Evolutionary conservation across 2,888 invertebrate species (phyloP).

Genomic region (Geotrupes spiniger): DNA sequence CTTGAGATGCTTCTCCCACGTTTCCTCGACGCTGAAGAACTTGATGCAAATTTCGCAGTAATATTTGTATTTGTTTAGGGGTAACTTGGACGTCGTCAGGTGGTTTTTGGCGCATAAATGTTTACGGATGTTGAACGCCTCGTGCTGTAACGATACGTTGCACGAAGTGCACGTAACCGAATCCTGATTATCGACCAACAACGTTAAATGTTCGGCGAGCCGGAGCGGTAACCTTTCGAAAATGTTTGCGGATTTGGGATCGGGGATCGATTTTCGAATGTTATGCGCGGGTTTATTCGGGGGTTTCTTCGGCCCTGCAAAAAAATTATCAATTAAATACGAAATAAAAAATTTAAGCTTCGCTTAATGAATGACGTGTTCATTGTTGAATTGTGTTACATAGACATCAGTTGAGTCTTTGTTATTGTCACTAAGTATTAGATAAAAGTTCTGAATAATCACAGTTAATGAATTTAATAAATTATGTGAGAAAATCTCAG

Average conservation of each 20-base stretch:
- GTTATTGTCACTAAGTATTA: too few relatives aligned
- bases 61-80: constrained; percentile 22
- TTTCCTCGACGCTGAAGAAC: constrained; percentile 26
- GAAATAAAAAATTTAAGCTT: neutral
- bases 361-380: too few relatives aligned
- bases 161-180: constrained; percentile 16
- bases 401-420: too few relatives aligned
- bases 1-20: constrained; percentile 35
- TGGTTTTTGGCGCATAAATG: constrained; percentile 19
- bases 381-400: too few relatives aligned
- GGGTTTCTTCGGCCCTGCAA: too few relatives aligned
- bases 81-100: neutral
- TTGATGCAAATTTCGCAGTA: constrained; percentile 41
- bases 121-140: neutral
- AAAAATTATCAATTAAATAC: neutral
- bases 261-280: constrained; percentile 14
- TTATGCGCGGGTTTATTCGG: constrained; percentile 5
- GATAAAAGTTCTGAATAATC: too few relatives aligned
- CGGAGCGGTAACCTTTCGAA: constrained; percentile 16
- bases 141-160: constrained; percentile 4
- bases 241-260: constrained; percentile 15
- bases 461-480: too few relatives aligned
- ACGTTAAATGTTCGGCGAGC: constrained; percentile 10
- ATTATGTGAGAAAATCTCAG: too few relatives aligned
- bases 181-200: neutral